A percentile compares a stretch with the other conserved stretches of the same genome.
Conservation (phyloP, 2,797 vertebrate genomes). For the Phalanger gymnotis region DNA sequence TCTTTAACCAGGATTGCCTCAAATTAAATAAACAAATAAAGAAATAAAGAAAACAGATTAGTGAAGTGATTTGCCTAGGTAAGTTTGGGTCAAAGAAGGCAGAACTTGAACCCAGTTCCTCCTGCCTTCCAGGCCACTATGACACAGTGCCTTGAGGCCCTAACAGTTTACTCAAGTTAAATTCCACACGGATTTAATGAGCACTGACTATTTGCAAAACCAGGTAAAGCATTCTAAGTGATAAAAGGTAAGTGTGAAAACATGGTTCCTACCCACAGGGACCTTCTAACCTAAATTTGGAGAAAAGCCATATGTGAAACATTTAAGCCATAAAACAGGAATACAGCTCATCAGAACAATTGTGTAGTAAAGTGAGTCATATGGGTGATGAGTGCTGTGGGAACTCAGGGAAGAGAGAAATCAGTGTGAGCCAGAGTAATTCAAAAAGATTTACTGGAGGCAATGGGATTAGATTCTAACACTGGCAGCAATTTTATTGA, state of each 20-base stretch:
- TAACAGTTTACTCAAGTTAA: background rate
- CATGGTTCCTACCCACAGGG: background rate
- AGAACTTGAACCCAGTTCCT: background rate
- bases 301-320: background rate
- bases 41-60: background rate
- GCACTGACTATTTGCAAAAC: background rate
- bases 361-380: background rate
- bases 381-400: background rate
- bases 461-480: background rate
- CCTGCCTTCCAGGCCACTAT: background rate
- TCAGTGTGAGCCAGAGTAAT: background rate
- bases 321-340: background rate
- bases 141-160: background rate
- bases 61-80: background rate
- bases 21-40: background rate
- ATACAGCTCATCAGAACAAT: background rate
- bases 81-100: background rate
- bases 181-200: background rate
- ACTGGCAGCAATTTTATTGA: background rate
- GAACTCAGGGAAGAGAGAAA: background rate
- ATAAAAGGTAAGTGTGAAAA: background rate
- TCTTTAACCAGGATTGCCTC: background rate
- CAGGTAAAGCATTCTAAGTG: background rate
- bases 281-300: background rate
- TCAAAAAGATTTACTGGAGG: background rate